Evolutionary conservation across 2,888 invertebrate species (phyloP).

Genomic region (Cremastinae sp.): DNA sequence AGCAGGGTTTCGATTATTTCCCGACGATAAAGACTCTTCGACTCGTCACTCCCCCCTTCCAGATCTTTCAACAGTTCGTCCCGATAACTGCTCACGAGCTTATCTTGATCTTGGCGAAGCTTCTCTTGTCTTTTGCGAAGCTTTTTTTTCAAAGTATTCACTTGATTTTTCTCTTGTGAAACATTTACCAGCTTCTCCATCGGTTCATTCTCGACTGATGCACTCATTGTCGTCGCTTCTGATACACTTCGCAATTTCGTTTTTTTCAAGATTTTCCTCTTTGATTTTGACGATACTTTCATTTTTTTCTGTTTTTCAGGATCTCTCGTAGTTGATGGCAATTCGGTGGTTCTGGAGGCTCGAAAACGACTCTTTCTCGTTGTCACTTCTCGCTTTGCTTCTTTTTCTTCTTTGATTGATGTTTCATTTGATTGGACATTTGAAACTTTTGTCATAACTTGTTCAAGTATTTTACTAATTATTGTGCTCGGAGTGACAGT

Average conservation of each 20-base stretch:
- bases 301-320: background rate
- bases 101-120: conserved; percentile 62
- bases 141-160: conserved; percentile 63
- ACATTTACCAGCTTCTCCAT: conserved; percentile 53
- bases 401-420: background rate
- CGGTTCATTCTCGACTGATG: conserved; percentile 61
- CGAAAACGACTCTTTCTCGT: too few relatives aligned
- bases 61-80: conserved; percentile 63
- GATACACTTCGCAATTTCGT: conserved; percentile 48
- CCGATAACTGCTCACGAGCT: conserved; percentile 62
- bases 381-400: background rate
- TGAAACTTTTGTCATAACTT: background rate
- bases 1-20: conserved; percentile 60
- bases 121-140: conserved; percentile 61
- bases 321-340: background rate
- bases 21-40: conserved; percentile 57
- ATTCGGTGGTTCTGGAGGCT: too few relatives aligned
- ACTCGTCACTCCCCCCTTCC: conserved; percentile 42
- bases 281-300: background rate
- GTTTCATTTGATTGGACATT: background rate
- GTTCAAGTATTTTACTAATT: background rate
- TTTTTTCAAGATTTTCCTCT: background rate
- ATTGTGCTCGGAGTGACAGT: background rate
- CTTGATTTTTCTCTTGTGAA: conserved; percentile 60
- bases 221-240: conserved; percentile 53